Conservation (phyloP, 2,888 invertebrate species). For the Parascotia fuliginaria region DNA sequence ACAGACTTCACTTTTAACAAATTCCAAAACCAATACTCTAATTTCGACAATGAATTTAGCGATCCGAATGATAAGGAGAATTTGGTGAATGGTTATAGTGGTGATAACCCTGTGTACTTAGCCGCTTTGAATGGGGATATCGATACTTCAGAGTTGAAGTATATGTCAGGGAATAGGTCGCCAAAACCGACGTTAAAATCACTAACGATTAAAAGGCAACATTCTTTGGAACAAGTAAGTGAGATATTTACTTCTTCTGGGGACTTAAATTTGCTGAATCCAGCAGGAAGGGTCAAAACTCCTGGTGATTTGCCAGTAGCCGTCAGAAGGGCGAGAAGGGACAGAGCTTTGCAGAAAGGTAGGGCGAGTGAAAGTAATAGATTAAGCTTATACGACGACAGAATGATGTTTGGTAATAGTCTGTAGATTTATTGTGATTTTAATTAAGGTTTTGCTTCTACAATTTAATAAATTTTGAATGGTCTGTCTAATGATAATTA, state of each 20-base stretch:
- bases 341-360: conserved; percentile 84
- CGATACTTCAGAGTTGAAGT: conserved; percentile 58
- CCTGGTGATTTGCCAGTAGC: conserved; percentile 93
- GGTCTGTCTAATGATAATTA: neutral
- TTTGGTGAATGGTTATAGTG: conserved; percentile 66
- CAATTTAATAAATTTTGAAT: conserved; percentile 1
- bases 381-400: conserved; percentile 94
- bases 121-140: conserved; percentile 77
- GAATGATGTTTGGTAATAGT: conserved; percentile 91
- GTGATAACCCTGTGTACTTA: conserved; percentile 76
- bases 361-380: conserved; percentile 86
- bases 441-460: conserved; percentile 7
- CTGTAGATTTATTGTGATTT: conserved; percentile 50
- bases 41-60: conserved; percentile 79
- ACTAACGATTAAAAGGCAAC: conserved; percentile 84
- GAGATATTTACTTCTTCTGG: conserved; percentile 90
- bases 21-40: conserved; percentile 73
- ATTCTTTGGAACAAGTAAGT: conserved; percentile 91
- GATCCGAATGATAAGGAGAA: conserved; percentile 81
- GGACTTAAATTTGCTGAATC: conserved; percentile 89
- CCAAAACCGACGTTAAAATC: conserved; percentile 68
- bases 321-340: conserved; percentile 88
- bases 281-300: conserved; percentile 91
- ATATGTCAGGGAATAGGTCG: conserved; percentile 52
- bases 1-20: conserved; percentile 73